Evolutionary conservation across 2,888 invertebrate species (phyloP).

Genomic region (Lydus trimaculatus): DNA sequence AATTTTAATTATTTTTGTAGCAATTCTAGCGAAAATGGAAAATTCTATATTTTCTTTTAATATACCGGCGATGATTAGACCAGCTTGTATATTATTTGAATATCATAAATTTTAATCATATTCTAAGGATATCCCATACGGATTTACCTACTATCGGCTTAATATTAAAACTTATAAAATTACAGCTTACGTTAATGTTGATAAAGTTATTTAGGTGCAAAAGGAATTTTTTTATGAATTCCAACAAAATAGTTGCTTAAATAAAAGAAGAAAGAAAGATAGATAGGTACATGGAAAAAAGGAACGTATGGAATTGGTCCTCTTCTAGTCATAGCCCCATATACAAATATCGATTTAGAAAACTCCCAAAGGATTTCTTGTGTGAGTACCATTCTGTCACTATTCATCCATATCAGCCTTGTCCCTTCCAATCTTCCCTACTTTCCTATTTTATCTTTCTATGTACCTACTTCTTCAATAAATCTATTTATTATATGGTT

Average conservation of each 20-base stretch:
- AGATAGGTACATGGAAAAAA: too few species aligned
- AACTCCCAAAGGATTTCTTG: slow-evolving; percentile 29
- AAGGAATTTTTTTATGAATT: too few species aligned
- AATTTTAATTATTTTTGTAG: too few species aligned
- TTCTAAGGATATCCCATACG: neutral
- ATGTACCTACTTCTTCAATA: neutral
- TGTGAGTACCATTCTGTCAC: slow-evolving; percentile 29
- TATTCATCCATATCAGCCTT: slow-evolving; percentile 26
- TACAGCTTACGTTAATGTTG: too few species aligned
- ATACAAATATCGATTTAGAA: neutral
- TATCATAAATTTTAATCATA: neutral
- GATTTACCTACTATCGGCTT: neutral
- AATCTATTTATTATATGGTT: too few species aligned
- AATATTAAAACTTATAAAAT: neutral
- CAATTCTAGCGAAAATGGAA: neutral
- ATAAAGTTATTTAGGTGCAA: too few species aligned
- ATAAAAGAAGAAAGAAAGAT: too few species aligned
- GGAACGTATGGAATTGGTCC: too few species aligned
- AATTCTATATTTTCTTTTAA: neutral
- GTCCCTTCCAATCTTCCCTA: slow-evolving; percentile 13
- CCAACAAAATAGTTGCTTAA: too few species aligned
- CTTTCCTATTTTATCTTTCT: slow-evolving; percentile 17
- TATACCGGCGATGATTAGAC: neutral
- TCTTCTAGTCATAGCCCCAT: too few species aligned
- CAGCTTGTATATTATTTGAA: neutral